phyloP scores from a whole-genome alignment of 2,113 vertebrate genomes.

The Mus pahari region DNA sequence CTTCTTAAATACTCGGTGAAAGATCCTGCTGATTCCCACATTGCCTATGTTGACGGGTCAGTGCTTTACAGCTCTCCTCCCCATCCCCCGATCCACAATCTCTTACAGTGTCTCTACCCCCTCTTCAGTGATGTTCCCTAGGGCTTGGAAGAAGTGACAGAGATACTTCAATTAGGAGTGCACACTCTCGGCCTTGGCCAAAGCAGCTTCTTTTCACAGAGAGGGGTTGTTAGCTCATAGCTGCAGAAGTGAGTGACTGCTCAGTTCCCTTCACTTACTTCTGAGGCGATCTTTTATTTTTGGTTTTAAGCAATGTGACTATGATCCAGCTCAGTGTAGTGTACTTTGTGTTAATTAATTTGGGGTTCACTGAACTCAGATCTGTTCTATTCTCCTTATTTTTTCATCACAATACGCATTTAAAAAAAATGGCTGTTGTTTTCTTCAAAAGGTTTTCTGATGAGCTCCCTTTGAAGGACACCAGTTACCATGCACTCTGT shows the following conservation, averaged over 20 bases:
- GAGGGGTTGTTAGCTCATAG: neutral
- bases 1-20: neutral
- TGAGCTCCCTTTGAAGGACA: neutral
- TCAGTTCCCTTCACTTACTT: neutral
- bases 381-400: neutral
- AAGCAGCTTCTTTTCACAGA: neutral
- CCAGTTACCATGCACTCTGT: neutral
- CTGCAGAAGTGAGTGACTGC: too few species aligned
- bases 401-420: slow-evolving; percentile 3
- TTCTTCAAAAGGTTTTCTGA: neutral
- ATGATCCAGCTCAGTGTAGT: neutral
- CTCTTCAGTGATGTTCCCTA: neutral
- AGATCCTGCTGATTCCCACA: too few species aligned
- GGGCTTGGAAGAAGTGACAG: neutral
- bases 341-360: neutral
- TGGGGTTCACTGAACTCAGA: neutral
- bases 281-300: neutral
- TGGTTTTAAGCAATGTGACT: slow-evolving; percentile 6
- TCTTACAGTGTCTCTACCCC: neutral
- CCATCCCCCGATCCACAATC: neutral
- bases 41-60: too few species aligned
- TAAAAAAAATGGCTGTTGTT: neutral
- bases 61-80: too few species aligned
- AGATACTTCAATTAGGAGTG: neutral
- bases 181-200: neutral